Conservation (phyloP, 2,888 invertebrate species). For the Embidobia sp. region DNA sequence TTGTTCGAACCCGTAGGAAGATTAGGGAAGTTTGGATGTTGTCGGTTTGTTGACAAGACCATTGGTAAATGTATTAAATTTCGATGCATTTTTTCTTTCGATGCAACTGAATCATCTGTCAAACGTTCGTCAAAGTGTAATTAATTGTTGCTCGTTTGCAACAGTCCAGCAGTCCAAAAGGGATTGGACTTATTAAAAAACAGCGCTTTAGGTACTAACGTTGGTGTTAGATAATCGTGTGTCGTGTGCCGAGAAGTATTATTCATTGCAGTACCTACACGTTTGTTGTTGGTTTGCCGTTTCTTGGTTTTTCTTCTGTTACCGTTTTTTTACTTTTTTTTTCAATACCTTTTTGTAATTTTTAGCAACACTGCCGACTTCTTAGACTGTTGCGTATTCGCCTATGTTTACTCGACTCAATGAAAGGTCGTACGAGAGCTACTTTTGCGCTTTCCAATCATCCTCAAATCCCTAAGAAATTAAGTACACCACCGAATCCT, state of each 20-base stretch:
- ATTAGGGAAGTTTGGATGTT: too few species aligned
- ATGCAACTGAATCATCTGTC: background rate
- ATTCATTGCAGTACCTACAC: conserved; percentile 76
- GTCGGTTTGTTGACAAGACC: too few species aligned
- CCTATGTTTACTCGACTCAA: conserved; percentile 70
- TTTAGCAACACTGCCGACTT: conserved; percentile 71
- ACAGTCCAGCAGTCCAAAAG: conserved; percentile 37
- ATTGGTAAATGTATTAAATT: too few species aligned
- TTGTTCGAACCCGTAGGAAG: too few species aligned
- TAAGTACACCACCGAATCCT: too few species aligned
- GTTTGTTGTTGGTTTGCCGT: conserved; percentile 81
- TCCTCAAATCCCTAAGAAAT: conserved; percentile 3
- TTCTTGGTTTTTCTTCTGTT: conserved; percentile 73
- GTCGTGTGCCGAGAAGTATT: conserved; percentile 80
- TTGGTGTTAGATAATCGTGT: conserved; percentile 81
- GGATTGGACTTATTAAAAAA: conserved; percentile 52
- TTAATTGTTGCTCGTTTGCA: conserved; percentile 60
- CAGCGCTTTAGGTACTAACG: conserved; percentile 79
- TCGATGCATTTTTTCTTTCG: too few species aligned
- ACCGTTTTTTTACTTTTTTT: conserved; percentile 62
- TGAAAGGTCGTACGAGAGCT: conserved; percentile 66
- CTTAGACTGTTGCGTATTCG: conserved; percentile 72
- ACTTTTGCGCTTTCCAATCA: conserved; percentile 50
- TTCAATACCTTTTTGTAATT: conserved; percentile 61
- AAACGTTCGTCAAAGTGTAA: conserved; percentile 27